Evolutionary conservation across 2,113 vertebrate genomes (phyloP).

Genomic region (Vireo altiloquus): DNA sequence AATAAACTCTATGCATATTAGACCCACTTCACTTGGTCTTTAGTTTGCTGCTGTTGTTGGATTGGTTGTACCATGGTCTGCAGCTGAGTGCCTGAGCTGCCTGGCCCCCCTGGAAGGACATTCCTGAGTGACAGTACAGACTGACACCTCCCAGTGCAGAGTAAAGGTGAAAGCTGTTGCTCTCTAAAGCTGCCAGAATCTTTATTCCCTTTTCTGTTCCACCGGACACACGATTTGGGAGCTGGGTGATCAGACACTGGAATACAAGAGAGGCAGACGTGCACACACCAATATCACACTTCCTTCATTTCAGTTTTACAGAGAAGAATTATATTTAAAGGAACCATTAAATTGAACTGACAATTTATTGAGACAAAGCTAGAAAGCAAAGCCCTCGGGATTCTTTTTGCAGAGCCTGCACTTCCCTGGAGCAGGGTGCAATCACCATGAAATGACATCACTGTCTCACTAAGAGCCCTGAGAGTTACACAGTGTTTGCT

Average conservation of each 20-base stretch:
- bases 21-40: neutral
- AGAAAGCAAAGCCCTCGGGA: neutral
- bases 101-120: neutral
- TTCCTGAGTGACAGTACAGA: neutral
- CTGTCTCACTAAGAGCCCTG: neutral
- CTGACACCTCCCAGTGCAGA: neutral
- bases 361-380: neutral
- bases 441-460: neutral
- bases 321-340: neutral
- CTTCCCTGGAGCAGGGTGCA: neutral
- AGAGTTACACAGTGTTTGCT: neutral
- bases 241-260: neutral
- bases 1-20: slow-evolving; percentile 74
- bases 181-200: neutral
- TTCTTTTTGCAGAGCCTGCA: neutral
- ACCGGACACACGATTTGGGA: neutral
- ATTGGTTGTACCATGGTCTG: rapidly evolving
- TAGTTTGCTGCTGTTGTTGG: neutral
- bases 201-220: neutral
- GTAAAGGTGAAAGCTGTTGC: neutral
- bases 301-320: neutral
- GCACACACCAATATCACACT: neutral
- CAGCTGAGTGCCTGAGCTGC: neutral
- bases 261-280: neutral
- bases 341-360: neutral